A percentile compares a stretch with the other conserved stretches of the same genome.
Evolutionary conservation across 2,797 vertebrate species (phyloP).

Genomic region (Chromis chromis): DNA sequence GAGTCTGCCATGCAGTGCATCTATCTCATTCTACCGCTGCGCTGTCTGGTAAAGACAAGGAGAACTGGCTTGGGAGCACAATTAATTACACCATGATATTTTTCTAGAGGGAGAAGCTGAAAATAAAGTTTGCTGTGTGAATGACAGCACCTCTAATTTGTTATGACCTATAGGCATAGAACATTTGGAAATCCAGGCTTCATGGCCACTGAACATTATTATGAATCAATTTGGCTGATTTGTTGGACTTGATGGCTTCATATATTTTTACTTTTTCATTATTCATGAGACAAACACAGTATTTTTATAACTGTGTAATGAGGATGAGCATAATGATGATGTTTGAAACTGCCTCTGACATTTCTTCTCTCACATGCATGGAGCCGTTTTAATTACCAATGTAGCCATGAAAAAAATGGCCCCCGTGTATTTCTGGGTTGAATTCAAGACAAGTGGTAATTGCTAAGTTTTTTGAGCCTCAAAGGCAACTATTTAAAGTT

Average conservation of each 20-base stretch:
- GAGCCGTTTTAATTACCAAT: constrained; percentile 37
- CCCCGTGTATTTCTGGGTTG: constrained; percentile 1
- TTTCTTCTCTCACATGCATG: constrained; percentile 15
- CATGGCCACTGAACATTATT: constrained; percentile 52
- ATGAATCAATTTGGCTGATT: constrained; percentile 51
- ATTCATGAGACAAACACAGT: constrained; percentile 36
- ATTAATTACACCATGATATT: constrained; percentile 69
- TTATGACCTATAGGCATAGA: constrained; percentile 69
- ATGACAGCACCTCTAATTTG: constrained; percentile 67
- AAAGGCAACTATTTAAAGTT: constrained; percentile 17
- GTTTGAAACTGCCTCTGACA: constrained; percentile 33
- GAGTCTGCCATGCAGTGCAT: constrained; percentile 54
- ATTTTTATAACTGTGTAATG: constrained; percentile 37
- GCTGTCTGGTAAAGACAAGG: constrained; percentile 56
- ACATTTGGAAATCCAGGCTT: constrained; percentile 50
- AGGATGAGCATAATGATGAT: constrained; percentile 31
- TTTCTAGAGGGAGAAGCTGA: constrained; percentile 59
- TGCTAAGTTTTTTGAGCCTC: constrained; percentile 1
- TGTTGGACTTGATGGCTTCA: constrained; percentile 53
- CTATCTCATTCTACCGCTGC: constrained; percentile 40
- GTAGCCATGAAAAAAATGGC: constrained; percentile 14
- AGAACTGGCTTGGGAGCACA: constrained; percentile 58
- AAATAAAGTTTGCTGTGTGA: constrained; percentile 67
- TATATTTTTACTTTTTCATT: constrained; percentile 40
- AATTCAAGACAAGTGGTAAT: constrained; percentile 9